These are phyloP conservation scores for Pangasius macronema DNA, from an alignment of 2,797 vertebrate genomes.

Conservation along the genomic window DNA sequence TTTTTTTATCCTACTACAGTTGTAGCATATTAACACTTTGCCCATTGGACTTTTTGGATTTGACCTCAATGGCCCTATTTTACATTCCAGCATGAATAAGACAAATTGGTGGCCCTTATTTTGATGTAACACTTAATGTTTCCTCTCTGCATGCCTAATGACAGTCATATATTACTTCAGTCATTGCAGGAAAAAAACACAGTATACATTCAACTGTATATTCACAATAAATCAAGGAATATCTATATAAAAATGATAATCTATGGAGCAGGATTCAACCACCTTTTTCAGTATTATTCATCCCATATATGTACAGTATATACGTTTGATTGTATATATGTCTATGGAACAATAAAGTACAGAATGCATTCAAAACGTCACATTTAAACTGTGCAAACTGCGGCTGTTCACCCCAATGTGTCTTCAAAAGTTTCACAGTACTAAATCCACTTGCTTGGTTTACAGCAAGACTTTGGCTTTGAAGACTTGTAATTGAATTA, in stretches of 20 bases:
- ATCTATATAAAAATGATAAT: conserved; percentile 32
- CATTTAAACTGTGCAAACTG: conserved; percentile 46
- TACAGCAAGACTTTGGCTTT: conserved; percentile 56
- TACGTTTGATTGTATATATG: conserved; percentile 37
- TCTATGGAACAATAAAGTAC: conserved; percentile 27
- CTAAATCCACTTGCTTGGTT: conserved; percentile 38
- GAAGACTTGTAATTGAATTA: conserved; percentile 41
- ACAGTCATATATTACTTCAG: conserved; percentile 40
- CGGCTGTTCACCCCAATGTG: neutral
- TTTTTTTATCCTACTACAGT: neutral
- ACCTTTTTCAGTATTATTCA: conserved; percentile 18
- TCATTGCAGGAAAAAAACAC: conserved; percentile 36
- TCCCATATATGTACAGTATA: conserved; percentile 35
- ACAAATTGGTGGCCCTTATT: conserved; percentile 7
- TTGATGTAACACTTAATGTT: conserved; percentile 32
- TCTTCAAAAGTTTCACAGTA: conserved; percentile 50
- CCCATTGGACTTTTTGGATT: neutral
- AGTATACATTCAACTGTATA: conserved; percentile 47
- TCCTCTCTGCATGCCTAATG: conserved; percentile 31
- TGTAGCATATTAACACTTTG: neutral
- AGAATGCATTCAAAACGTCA: conserved; percentile 46
- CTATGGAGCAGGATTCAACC: conserved; percentile 20
- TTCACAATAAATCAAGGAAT: conserved; percentile 46
- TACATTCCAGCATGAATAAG: conserved; percentile 19
- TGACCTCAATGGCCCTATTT: neutral